These are phyloP conservation scores for Adelges cooleyi DNA, from an alignment of 1,140 invertebrate species.

Conservation along the genomic window DNA sequence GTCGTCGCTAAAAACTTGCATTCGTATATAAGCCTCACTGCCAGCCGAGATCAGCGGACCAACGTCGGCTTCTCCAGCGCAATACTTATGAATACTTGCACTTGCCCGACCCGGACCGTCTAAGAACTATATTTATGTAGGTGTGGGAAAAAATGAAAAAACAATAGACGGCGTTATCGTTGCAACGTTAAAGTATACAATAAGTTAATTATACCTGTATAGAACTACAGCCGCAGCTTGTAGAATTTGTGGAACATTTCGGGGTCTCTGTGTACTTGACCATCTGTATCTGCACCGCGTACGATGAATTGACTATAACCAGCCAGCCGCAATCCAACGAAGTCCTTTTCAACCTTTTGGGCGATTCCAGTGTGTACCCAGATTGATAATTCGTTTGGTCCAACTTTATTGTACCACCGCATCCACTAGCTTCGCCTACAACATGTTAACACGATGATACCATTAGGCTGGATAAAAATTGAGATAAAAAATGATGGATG, in stretches of 20 bases:
- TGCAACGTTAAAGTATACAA: no score
- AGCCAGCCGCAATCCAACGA: not conserved
- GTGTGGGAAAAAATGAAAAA: no score
- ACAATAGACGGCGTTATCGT: no score
- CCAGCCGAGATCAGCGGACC: not conserved
- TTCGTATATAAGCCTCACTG: not conserved
- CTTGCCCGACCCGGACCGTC: not conserved
- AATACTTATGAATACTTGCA: not conserved
- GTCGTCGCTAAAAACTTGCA: not conserved
- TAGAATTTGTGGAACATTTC: not conserved
- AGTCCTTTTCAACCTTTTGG: not conserved
- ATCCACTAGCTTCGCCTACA: not conserved
- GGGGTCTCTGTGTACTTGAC: not conserved
- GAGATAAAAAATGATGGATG: no score
- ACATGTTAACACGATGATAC: no score
- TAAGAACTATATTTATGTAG: not conserved
- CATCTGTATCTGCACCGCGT: not conserved
- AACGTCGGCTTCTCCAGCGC: not conserved
- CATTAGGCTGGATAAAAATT: no score
- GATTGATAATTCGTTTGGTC: not conserved
- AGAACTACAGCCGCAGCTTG: not conserved
- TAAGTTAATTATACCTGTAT: not conserved
- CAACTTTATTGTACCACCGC: constrained; percentile 1
- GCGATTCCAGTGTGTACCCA: not conserved
- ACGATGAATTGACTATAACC: not conserved